Conservation (phyloP, 2,888 invertebrate species). For the Ectemnius continuus region DNA sequence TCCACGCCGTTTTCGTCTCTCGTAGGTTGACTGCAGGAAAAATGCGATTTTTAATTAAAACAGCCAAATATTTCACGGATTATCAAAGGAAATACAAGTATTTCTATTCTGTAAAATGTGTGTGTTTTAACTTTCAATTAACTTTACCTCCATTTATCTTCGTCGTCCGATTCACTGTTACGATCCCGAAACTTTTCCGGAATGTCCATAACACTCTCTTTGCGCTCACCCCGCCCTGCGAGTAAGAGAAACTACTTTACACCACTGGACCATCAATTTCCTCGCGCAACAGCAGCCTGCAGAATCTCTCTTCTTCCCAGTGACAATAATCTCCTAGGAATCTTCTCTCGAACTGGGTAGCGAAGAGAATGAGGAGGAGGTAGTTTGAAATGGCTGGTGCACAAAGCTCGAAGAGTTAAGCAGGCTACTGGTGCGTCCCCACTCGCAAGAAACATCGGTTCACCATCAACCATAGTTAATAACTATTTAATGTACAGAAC, state of each 20-base stretch:
- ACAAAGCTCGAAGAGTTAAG: not conserved
- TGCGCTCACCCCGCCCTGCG: constrained; percentile 79
- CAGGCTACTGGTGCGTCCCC: too few relatives aligned
- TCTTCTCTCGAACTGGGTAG: not conserved
- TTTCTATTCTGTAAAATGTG: not conserved
- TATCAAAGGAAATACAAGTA: not conserved
- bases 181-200: constrained; percentile 79
- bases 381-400: not conserved
- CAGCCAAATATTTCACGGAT: not conserved
- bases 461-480: not conserved
- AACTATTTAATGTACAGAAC: constrained; percentile 10
- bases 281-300: constrained; percentile 33
- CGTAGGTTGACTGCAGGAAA: constrained; percentile 62
- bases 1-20: constrained; percentile 76
- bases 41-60: not conserved
- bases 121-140: not conserved
- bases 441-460: too few relatives aligned
- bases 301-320: constrained; percentile 8
- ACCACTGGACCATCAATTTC: constrained; percentile 24
- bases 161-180: constrained; percentile 81
- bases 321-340: not conserved
- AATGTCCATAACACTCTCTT: constrained; percentile 82
- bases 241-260: constrained; percentile 46
- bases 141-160: constrained; percentile 77
- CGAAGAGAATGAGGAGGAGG: not conserved